Evolutionary conservation across 2,113 vertebrate genomes (phyloP), one percentile per base, ranked within the genome.

Genomic region (Sturnira hondurensis): DNA sequence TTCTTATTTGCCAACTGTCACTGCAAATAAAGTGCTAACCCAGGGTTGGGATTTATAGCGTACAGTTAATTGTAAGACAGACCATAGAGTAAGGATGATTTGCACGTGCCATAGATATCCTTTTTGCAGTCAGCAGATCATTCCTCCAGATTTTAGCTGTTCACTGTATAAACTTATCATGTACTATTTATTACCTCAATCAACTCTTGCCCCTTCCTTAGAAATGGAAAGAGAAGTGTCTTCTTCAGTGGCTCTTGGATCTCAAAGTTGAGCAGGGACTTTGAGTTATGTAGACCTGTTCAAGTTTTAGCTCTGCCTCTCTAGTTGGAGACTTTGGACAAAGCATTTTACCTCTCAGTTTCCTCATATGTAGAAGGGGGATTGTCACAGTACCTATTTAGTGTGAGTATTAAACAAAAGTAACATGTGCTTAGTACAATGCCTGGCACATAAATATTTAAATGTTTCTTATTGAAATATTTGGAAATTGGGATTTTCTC

Each of bases 111-210:
- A 0, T 43, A 3, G 26, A 17, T 41, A 82, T 17, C 16, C 5
- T 78, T 89, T 74, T 80, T 93, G 16, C 47, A 67, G 43, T 73
- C 74, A 54, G 19, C 31, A 56, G 45, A 50, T 61, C 36, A 28
- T 88, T 56, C 81, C 22, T 87, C 92, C 78, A 96, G 22, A 81
- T 82, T 92, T 95, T 80, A 95, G 28, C 74, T 77, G 19, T 92
- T 93, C 26, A 28, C 7, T n/a, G 7, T 70, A 9, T 96, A 86
- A 86, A 93, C n/a, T 56, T 56, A 65, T 70, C 63, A 36, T 13
- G 4, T 89, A 41, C 11, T 88, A 8, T 52, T 90, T 92, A 77
- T 88, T 3, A 80, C n/a, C 7, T 2, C 82, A 61, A 50, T 45
- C 19, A 74, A 65, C 41, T 56, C 36, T 91, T 76, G 15, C 38